Conservation (phyloP, 1,140 invertebrate species). For the Choristoneura fumiferana region DNA sequence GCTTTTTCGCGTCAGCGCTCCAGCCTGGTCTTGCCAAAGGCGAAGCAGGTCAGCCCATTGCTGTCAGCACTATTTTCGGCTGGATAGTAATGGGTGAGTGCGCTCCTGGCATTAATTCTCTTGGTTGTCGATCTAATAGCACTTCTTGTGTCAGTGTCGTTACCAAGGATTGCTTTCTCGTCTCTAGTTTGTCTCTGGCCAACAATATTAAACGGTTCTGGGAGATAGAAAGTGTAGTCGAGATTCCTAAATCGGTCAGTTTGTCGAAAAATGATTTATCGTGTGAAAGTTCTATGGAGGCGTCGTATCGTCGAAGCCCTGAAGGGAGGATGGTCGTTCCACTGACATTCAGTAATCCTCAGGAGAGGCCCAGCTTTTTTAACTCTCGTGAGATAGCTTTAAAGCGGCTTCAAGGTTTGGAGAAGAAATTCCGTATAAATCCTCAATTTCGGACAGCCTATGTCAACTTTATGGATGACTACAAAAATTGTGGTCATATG, state of each 20-base stretch:
- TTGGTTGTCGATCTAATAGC: neutral
- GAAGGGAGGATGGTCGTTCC: constrained; percentile 23
- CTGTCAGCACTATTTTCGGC: too few species aligned
- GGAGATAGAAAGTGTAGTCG: constrained; percentile 22
- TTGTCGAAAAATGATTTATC: constrained; percentile 19
- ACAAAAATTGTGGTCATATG: constrained; percentile 27
- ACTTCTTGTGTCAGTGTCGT: neutral
- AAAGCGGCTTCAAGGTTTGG: constrained; percentile 27
- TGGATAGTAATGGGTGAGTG: too few species aligned
- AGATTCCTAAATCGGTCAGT: neutral
- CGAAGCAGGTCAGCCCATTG: neutral
- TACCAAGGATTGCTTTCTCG: neutral
- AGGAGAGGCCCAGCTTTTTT: constrained; percentile 19
- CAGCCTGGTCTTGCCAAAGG: neutral
- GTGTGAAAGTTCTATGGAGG: constrained; percentile 20
- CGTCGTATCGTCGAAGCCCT: constrained; percentile 9
- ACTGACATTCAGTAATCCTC: constrained; percentile 26
- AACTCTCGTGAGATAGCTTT: constrained; percentile 31
- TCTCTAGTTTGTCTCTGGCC: neutral
- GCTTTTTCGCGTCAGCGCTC: constrained; percentile 15
- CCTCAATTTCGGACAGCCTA: constrained; percentile 22
- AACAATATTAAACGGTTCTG: constrained; percentile 26
- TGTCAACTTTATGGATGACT: constrained; percentile 32
- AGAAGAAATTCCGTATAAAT: constrained; percentile 23
- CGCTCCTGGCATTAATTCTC: too few species aligned